Evolutionary conservation across 2,888 invertebrate species (phyloP).

Genomic region (Acanthopleura granulata): DNA sequence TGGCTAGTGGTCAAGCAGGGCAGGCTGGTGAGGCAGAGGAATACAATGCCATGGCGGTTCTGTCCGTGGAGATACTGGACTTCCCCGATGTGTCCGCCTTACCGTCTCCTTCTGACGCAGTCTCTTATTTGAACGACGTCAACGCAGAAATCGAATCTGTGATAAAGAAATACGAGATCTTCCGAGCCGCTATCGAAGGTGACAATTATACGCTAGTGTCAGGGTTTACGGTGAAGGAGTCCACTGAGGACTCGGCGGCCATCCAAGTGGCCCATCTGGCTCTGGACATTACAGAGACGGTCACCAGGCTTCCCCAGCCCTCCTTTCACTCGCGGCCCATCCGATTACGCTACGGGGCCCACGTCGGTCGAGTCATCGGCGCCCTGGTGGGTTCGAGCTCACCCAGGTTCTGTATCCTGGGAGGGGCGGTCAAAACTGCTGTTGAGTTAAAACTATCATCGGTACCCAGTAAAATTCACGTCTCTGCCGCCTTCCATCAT

Average conservation of each 20-base stretch:
- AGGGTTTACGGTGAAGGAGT: not conserved
- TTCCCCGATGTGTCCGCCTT: not conserved
- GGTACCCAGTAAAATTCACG: not conserved
- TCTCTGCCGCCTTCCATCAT: not conserved
- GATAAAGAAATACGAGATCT: constrained; percentile 10
- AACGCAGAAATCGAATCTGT: constrained; percentile 3
- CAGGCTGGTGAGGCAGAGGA: constrained; percentile 25
- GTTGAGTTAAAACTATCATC: not conserved
- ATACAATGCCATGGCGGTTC: not conserved
- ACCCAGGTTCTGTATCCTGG: constrained; percentile 4
- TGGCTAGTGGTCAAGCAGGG: constrained; percentile 39
- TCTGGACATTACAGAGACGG: not conserved
- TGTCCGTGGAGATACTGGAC: not conserved
- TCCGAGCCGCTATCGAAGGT: not conserved
- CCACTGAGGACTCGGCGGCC: not conserved
- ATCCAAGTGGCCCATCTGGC: not conserved
- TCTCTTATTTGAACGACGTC: constrained; percentile 9
- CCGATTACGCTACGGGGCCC: not conserved
- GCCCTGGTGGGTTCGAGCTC: not conserved
- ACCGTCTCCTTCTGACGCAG: not conserved
- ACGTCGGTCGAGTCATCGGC: not conserved
- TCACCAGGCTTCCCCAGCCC: not conserved
- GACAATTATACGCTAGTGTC: constrained; percentile 6
- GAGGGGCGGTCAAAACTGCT: not conserved
- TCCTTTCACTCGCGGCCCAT: not conserved